phyloP scores from a whole-genome alignment of 2,113 vertebrate genomes.

The Larimichthys crocea region DNA sequence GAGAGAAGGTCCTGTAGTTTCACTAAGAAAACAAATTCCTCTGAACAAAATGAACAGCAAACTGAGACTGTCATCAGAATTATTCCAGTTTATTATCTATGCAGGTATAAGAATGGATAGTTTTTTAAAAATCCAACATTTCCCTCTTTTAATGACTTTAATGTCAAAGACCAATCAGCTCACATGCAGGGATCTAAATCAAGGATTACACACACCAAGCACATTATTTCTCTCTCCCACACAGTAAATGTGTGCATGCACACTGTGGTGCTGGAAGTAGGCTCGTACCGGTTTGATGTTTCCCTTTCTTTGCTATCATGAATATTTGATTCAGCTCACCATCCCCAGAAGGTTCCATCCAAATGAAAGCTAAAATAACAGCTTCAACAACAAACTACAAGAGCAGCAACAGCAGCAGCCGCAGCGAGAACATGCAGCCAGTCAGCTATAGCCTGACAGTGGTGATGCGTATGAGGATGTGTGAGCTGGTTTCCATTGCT shows the following conservation, averaged over 20 bases:
- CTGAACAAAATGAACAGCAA: background rate
- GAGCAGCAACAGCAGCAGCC: conserved; percentile 25
- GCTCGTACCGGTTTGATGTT: conserved; percentile 60
- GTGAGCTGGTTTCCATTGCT: background rate
- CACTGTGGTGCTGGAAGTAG: conserved; percentile 28
- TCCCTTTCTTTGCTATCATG: conserved; percentile 72
- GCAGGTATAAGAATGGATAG: background rate
- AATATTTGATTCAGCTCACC: conserved; percentile 74
- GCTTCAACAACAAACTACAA: conserved; percentile 53
- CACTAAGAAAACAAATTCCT: conserved; percentile 6
- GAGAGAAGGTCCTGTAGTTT: background rate
- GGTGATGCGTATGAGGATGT: background rate
- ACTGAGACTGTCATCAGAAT: background rate
- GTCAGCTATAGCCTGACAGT: conserved; percentile 38
- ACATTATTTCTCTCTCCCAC: conserved; percentile 4
- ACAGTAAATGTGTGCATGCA: background rate
- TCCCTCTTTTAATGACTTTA: background rate
- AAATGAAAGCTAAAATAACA: conserved; percentile 70
- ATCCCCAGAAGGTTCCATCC: conserved; percentile 64
- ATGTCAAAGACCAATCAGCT: background rate
- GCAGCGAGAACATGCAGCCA: conserved; percentile 27
- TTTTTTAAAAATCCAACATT: background rate
- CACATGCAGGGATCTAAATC: background rate
- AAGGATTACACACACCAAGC: background rate
- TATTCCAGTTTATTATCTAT: background rate